Base-by-base conservation (phyloP, 2,113 vertebrate genomes). In the Phoxinus phoxinus region DNA sequence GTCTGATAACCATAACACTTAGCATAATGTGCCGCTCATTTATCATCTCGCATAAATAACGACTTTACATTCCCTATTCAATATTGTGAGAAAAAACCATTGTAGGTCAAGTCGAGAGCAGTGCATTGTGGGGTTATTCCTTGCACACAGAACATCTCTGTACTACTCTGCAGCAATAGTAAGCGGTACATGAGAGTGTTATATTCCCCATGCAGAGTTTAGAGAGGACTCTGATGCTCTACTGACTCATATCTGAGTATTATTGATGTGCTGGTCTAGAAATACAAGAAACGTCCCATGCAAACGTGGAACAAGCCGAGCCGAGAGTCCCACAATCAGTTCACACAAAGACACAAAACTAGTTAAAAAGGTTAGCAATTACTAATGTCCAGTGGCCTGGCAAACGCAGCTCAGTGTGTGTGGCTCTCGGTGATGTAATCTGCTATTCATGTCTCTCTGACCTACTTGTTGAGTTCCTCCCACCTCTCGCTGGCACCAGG, bases 331-430 rank as follows among this genome's bases (percentile, higher is more conserved):
- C 84, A 67, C 27, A 32, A 67, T 86, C 41, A 78, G 35, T 81
- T 72, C 23, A 13, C 19, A 25, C 13, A 67, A 9, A 59, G 30
- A 79, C 59, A 77, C 71, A 30, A 48, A 86, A 88, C 72, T 63
- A 44, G 32, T 59, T 53, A 69, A 77, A 80, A 69, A 81, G 72
- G 79, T 72, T 6, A 63, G 46, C 46, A 58, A 89, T 85, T 83
- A 86, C 78, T 19, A 80, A 72, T 61, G 61, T 44, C 82, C 83
- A 89, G 86, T 86, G 88, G 83, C 86, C 84, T 86, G 87, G 85
- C 67, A 87, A 85, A 85, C 71, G 83, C 51, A 44, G 41, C 32
- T 84, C 44, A 25, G 79, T 77, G 72, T 77, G 72, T 48, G 58
- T 32, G 27, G 13, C 21, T 41, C 23, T n/a, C 41, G 61, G 71